Evolutionary conservation across 2,888 invertebrate species (phyloP).

Genomic region (Ceraclea dissimilis): DNA sequence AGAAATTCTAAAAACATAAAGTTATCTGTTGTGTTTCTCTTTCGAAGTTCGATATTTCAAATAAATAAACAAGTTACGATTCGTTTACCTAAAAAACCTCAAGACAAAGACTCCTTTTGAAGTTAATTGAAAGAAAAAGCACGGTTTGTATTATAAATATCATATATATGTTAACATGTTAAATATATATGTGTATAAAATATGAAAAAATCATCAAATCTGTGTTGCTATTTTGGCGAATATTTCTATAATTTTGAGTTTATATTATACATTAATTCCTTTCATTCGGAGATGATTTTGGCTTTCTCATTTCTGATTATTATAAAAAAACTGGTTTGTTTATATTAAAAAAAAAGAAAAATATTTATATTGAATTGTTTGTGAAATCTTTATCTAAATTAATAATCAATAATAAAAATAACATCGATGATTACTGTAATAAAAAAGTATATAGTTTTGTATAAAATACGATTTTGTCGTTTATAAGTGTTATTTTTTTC

Average conservation of each 20-base stretch:
- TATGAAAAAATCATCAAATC: background rate
- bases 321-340: constrained; percentile 6
- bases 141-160: background rate
- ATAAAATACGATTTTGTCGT: constrained; percentile 27
- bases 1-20: no score
- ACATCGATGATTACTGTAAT: constrained; percentile 27
- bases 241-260: background rate
- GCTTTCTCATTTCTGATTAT: constrained; percentile 22
- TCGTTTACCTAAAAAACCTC: constrained; percentile 2
- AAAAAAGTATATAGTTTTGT: constrained; percentile 26
- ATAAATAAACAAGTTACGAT: no score
- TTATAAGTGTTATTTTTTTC: constrained; percentile 27
- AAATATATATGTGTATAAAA: background rate
- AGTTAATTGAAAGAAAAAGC: constrained; percentile 3
- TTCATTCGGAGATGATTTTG: constrained; percentile 18
- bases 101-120: constrained; percentile 17
- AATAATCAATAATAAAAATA: constrained; percentile 23
- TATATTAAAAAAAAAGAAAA: constrained; percentile 11
- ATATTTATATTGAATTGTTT: constrained; percentile 9
- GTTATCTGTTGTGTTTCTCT: no score
- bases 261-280: background rate
- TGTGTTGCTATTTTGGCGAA: background rate
- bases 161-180: background rate
- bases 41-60: no score
- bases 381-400: constrained; percentile 19